Evolutionary conservation across 2,113 vertebrate species (phyloP).

Genomic region (Aplodontia rufa): DNA sequence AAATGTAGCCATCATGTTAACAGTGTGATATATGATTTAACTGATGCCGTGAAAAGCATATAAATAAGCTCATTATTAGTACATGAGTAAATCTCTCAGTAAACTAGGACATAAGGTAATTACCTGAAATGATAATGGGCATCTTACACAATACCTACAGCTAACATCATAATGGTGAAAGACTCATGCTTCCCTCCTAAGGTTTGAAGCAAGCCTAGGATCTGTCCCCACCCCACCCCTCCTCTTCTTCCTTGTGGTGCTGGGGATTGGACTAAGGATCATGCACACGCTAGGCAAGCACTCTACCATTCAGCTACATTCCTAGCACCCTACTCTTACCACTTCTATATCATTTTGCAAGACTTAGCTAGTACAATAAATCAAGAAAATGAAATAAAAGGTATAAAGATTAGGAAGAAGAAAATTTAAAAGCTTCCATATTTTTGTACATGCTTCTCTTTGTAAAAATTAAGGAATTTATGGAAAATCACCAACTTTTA

Average conservation of each 20-base stretch:
- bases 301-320: neutral
- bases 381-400: neutral
- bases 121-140: neutral
- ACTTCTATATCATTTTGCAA: neutral
- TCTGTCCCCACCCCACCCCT: neutral
- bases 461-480: neutral
- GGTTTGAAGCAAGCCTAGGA: neutral
- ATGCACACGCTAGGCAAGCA: neutral
- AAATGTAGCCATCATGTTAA: neutral
- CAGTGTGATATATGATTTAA: neutral
- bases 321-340: neutral
- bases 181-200: neutral
- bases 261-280: neutral
- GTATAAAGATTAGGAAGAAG: neutral
- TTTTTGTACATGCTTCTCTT: neutral
- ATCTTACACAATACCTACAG: neutral
- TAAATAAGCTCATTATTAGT: neutral
- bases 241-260: neutral
- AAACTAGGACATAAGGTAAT: neutral
- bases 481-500: neutral
- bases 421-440: neutral
- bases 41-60: neutral
- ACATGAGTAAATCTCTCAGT: neutral
- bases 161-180: neutral
- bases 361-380: neutral